Base-by-base conservation (phyloP, 2,888 invertebrate genomes). In the Omphaloscelis lunosa region DNA sequence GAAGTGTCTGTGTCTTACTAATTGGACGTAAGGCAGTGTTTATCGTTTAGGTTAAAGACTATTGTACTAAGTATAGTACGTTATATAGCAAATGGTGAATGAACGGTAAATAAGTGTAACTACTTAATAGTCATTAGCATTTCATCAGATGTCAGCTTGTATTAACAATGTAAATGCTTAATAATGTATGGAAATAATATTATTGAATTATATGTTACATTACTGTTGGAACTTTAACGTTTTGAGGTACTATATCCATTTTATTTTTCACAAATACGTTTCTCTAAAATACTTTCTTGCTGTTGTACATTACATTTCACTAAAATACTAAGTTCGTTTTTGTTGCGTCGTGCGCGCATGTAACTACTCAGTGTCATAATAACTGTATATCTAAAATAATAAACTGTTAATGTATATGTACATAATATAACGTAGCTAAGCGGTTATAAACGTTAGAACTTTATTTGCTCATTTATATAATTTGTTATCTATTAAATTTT, bases 101-200 rank as follows among this genome's bases (percentile, higher is more conserved):
- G 72, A 74, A 88, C 79, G 41, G 77, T 77, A 71, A 75, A 71
- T 85, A 85, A 88, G 79, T 86, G 78, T 85, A 82, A 80, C 82
- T 89, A 86, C 68, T 53, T 85, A 77, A 85, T 85, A 85, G 76
- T 77, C 71, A 77, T 80, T 88, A 86, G 85, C 79, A 79, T 81
- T 87, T 82, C 76, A 87, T 85, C 84, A 80, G 68, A 73, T 80
- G 79, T 80, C 83, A 72, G 88, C 87, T 88, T 86, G 58, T 86
- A 88, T 80, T 82, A 85, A 70, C 77, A 81, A 82, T 88, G 88
- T 89, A 90, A 89, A 90, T 87, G 88, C 89, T 86, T 87, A 77
- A 62, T 85, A 80, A 79, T 79, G 27, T 78, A 83, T 82, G 70
- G 39, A 84, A 78, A 80, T 80, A 81, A 84, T 77, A 72, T 51